Evolutionary conservation across 23 tunicate genomes (phyloP).

Genomic region (Ciona savignyi): DNA sequence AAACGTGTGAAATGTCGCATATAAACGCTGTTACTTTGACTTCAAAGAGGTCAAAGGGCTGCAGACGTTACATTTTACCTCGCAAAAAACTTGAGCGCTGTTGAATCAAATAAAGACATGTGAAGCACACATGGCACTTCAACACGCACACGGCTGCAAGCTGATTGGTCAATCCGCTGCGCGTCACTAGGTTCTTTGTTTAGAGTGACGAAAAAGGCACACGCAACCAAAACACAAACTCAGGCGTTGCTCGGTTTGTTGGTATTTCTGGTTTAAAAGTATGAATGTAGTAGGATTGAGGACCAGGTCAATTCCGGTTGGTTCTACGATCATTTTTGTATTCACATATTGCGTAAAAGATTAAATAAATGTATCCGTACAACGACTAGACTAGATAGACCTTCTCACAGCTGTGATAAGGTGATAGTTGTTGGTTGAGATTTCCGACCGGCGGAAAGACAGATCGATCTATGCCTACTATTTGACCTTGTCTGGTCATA

Average conservation of each 20-base stretch:
- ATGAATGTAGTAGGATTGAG: too few relatives aligned
- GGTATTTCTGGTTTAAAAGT: background rate
- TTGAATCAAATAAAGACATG: background rate
- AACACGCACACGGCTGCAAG: background rate
- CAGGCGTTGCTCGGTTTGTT: background rate
- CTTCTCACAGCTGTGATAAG: too few relatives aligned
- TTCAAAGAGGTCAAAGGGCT: background rate
- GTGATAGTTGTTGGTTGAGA: too few relatives aligned
- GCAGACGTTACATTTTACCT: background rate
- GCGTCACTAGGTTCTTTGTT: slow-evolving; percentile 25
- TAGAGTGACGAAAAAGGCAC: slow-evolving; percentile 7
- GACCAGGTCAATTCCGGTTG: too few relatives aligned
- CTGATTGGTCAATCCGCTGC: slow-evolving; percentile 13
- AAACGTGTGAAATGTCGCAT: too few relatives aligned
- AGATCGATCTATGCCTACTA: too few relatives aligned
- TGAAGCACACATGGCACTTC: slow-evolving; percentile 1
- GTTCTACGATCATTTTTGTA: too few relatives aligned
- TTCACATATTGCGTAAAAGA: too few relatives aligned
- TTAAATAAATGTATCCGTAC: too few relatives aligned
- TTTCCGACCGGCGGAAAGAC: too few relatives aligned
- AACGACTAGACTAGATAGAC: too few relatives aligned
- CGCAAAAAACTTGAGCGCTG: background rate
- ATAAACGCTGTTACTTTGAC: background rate
- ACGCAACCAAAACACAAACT: slow-evolving; percentile 7
- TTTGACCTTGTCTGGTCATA: too few relatives aligned